Base-by-base conservation (phyloP, 2,797 vertebrate species). In the Apogon hyalosoma region DNA sequence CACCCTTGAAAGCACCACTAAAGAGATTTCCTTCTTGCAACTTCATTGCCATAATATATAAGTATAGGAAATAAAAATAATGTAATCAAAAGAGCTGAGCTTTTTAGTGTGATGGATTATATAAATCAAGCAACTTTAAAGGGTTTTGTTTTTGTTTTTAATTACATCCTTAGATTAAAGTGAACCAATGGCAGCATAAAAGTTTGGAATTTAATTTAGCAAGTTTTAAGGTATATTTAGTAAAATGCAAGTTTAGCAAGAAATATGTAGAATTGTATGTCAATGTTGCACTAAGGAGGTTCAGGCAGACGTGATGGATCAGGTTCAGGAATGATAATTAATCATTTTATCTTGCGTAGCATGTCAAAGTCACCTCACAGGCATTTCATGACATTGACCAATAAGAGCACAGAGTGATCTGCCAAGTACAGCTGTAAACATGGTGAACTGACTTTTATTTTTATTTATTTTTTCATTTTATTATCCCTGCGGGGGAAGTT, bases 51-150 rank as follows among this genome's bases (percentile, higher is more conserved):
- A 36, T 63, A 50, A 52, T 41, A 47, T 60, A n/a, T 33, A 72
- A 57, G 57, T 28, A 9, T n/a, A 14, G 16, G 36, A 14, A 56
- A n/a, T 33, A 36, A 46, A 40, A 1, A 49, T 52, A 8, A 15
- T 61, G 62, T 49, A 53, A 55, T 63, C 7, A 61, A 62, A 74
- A n/a, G 18, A 45, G n/a, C 54, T 10, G n/a, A 41, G 16, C 61
- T 11, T n/a, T 58, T 64, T 15, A 46, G 16, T 49, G 40, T 73
- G 63, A 71, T 78, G 75, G 51, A 71, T 62, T 66, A 41, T 51
- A 15, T 4, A 24, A 52, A 73, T 72, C 51, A 59, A 75, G 31
- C 11, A 52, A 71, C 41, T 63, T 59, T 54, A 43, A 75, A 55
- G 59, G 50, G 47, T 47, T 67, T 56, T 28, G 43, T 38, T 69